Conservation (phyloP, 2,797 vertebrate genomes). For the Gouania willdenowi region DNA sequence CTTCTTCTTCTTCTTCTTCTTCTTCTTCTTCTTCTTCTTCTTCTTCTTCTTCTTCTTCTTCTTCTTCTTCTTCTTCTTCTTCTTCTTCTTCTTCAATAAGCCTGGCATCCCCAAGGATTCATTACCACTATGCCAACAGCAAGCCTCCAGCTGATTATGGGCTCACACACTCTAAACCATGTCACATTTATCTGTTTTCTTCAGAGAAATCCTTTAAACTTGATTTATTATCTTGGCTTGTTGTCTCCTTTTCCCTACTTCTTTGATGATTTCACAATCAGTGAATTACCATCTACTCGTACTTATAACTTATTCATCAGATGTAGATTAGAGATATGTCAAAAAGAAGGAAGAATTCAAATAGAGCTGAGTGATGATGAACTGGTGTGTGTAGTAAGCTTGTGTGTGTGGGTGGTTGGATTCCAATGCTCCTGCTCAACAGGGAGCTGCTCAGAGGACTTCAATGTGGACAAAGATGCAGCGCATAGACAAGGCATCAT, state of each 20-base stretch:
- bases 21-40: too few relatives aligned
- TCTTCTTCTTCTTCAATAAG: too few relatives aligned
- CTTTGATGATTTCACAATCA: too few relatives aligned
- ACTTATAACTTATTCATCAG: conserved; percentile 27
- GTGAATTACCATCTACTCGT: too few relatives aligned
- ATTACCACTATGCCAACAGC: conserved; percentile 3
- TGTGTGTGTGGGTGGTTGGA: conserved; percentile 1
- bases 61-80: too few relatives aligned
- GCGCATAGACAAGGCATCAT: conserved; percentile 10
- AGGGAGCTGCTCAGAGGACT: conserved; percentile 1
- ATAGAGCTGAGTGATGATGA: conserved; percentile 24
- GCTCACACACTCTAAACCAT: conserved; percentile 10
- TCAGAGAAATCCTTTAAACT: conserved; percentile 37
- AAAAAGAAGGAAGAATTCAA: conserved; percentile 51
- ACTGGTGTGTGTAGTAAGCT: conserved; percentile 2
- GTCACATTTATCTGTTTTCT: conserved; percentile 48
- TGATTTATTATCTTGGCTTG: not conserved
- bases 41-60: too few relatives aligned
- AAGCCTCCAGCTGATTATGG: not conserved
- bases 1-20: too few relatives aligned
- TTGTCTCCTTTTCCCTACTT: too few relatives aligned
- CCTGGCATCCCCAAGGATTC: conserved; percentile 3
- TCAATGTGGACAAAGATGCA: conserved; percentile 6
- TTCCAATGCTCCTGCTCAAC: conserved; percentile 6
- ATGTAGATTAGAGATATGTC: conserved; percentile 34